Base-by-base conservation (phyloP, 2,113 vertebrate species). In the Seriola rivoliana region DNA sequence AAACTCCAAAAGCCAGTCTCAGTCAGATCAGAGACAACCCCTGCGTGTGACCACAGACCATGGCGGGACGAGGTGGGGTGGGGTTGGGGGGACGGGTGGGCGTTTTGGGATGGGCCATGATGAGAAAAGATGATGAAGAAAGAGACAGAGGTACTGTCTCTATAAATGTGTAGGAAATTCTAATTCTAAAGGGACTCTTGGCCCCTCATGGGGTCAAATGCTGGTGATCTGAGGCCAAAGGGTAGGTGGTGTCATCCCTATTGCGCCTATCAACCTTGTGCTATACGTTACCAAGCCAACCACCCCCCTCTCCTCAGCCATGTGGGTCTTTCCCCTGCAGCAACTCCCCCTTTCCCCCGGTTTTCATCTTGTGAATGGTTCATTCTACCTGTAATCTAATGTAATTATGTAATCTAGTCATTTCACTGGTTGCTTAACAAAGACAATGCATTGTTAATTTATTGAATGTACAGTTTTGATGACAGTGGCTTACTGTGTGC, bases 401-500 rank as follows among this genome's bases (percentile, higher is more conserved):
- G 91, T 94, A 92, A 91, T 86, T 91, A 93, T 92, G 91, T 92
- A 88, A 92, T 90, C 71, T 91, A 90, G 85, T 90, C 78, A 85
- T 92, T 70, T 88, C 89, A 89, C 88, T 82, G 90, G 89, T 91
- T 86, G 92, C 89, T 88, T 75, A 86, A 84, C 82, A 44, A 76
- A 89, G 81, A 87, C 85, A 23, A 82, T 74, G 84, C 85, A 88
- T 91, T 87, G 76, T 91, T 90, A 84, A 93, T 92, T 93, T 92
- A 93, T 94, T 94, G 93, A 94, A 92, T 93, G 91, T 93, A 93
- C 88, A 93, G 91, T 92, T 91, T 93, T 87, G 78, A 90, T 84
- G 84, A 89, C 89, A 77, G 88, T 92, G 90, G 82, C 89, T 90
- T 89, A 87, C 23, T 5, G 23, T 90, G 72, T 74, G 83, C 46